Evolutionary conservation across 2,113 vertebrate species (phyloP).

Genomic region (Variabilichromis moorii): DNA sequence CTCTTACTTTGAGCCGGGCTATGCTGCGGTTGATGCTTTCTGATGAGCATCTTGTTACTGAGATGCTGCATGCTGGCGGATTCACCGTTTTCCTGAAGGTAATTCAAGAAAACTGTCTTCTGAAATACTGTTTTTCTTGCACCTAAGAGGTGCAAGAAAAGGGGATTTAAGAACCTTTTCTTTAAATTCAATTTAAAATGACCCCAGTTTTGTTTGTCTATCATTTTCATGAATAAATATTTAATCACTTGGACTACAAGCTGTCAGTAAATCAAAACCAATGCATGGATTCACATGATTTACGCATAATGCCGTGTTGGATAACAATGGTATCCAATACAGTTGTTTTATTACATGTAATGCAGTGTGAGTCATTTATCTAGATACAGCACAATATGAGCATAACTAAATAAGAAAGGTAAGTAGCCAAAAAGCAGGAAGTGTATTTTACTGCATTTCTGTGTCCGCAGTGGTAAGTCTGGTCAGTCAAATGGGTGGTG

Average conservation of each 20-base stretch:
- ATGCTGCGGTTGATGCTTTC: neutral
- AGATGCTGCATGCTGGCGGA: neutral
- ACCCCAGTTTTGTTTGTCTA: neutral
- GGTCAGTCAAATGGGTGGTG: neutral
- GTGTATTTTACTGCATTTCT: neutral
- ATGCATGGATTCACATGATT: neutral
- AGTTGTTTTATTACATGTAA: neutral
- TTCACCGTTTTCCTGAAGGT: constrained; percentile 2
- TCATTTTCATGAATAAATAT: neutral
- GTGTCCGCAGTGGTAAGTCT: neutral
- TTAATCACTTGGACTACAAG: neutral
- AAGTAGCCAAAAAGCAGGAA: neutral
- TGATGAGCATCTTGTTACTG: constrained; percentile 2
- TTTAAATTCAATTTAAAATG: neutral
- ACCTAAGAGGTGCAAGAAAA: neutral
- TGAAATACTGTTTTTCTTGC: neutral
- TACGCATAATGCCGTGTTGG: fast-evolving
- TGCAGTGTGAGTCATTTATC: neutral
- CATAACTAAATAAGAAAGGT: neutral
- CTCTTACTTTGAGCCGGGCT: constrained; percentile 3
- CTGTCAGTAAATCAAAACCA: neutral
- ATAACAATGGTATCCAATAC: neutral
- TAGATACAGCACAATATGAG: neutral
- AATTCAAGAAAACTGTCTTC: neutral
- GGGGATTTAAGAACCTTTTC: neutral